Percentiles rank a stretch among this genome's conserved stretches.
Evolutionary conservation across 2,797 vertebrate species (phyloP).

Genomic region (Coilia nasus): DNA sequence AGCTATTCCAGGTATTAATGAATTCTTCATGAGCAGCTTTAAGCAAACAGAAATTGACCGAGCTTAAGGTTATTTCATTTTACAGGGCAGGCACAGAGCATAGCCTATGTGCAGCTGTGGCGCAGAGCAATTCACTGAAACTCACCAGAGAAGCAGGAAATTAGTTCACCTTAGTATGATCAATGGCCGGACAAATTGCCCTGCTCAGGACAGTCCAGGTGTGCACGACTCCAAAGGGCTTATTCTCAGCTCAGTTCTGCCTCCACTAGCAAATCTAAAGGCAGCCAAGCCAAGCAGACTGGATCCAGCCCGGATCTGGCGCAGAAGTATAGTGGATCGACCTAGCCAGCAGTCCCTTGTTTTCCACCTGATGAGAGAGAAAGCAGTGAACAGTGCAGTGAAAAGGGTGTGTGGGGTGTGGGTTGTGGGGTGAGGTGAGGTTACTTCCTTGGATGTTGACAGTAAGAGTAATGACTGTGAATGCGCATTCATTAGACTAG

Average conservation of each 20-base stretch:
- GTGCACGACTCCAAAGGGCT: not conserved
- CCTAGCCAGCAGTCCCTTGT: too few species aligned
- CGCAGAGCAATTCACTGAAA: constrained; percentile 40
- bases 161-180: constrained; percentile 49
- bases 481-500: too few species aligned
- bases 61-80: constrained; percentile 42
- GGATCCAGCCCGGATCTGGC: not conserved
- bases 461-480: too few species aligned
- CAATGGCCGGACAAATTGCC: constrained; percentile 44
- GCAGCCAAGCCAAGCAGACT: not conserved
- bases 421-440: too few species aligned
- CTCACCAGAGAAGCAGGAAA: constrained; percentile 44
- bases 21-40: constrained; percentile 32
- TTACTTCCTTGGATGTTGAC: too few species aligned
- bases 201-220: constrained; percentile 12
- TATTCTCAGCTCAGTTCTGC: not conserved
- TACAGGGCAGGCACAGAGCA: constrained; percentile 9
- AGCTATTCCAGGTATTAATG: constrained; percentile 18
- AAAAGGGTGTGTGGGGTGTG: too few species aligned
- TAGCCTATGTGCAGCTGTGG: constrained; percentile 1
- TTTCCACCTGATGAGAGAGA: too few species aligned
- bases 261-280: not conserved
- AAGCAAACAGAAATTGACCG: constrained; percentile 40
- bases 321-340: too few species aligned
- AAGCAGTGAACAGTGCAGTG: too few species aligned